A percentile compares a stretch with the other conserved stretches of the same genome.
Evolutionary conservation across 2,113 vertebrate genomes (phyloP).

Genomic region (Antechinus flavipes): DNA sequence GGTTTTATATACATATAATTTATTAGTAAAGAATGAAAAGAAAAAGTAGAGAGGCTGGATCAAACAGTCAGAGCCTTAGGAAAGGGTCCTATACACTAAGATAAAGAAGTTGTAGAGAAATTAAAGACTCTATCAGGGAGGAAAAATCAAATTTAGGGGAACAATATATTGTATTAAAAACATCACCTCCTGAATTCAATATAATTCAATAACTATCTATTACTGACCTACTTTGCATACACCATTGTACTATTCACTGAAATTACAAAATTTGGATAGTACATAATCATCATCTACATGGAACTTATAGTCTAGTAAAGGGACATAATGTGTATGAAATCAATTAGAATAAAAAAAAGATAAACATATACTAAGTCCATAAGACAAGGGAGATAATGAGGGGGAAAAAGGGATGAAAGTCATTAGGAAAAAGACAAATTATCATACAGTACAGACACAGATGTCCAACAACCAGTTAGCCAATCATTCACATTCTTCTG

Average conservation of each 20-base stretch:
- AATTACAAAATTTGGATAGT: background rate
- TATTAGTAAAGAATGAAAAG: background rate
- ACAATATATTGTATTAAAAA: background rate
- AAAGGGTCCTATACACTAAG: background rate
- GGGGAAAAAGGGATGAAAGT: background rate
- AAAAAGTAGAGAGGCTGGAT: background rate
- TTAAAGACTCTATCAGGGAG: accelerated
- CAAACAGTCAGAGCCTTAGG: background rate
- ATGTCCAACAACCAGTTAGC: background rate
- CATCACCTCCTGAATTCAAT: background rate
- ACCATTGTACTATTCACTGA: background rate
- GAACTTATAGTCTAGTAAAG: background rate
- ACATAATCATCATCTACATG: background rate
- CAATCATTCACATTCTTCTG: background rate
- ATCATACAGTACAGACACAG: background rate
- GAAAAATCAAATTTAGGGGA: background rate
- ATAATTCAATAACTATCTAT: background rate
- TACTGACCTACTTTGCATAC: background rate
- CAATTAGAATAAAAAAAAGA: background rate
- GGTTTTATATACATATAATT: background rate
- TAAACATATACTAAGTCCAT: background rate
- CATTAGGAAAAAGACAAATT: background rate
- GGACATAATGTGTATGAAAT: background rate
- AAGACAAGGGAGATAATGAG: background rate
- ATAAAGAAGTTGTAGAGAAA: background rate